Conservation (phyloP, 2,113 vertebrate species). For the Brachyhypopomus occidentalis region DNA sequence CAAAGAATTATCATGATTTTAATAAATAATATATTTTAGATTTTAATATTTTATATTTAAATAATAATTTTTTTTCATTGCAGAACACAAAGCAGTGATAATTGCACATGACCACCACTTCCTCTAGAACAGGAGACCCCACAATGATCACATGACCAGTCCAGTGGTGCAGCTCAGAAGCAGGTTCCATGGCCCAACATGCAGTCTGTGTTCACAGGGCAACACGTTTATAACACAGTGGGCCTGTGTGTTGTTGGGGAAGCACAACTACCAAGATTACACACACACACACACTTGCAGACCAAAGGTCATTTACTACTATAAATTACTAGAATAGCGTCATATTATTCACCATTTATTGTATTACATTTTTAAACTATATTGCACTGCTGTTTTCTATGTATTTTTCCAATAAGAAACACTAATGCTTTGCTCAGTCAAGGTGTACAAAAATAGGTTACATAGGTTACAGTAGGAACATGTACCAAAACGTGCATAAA, state of each 20-base stretch:
- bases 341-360: no score
- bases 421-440: neutral
- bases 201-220: neutral
- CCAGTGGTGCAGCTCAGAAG: neutral
- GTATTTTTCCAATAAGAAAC: no score
- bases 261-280: neutral
- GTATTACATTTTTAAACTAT: no score
- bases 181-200: slow-evolving; percentile 3
- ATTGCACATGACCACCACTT: neutral
- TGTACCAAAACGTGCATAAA: neutral
- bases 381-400: no score
- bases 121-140: neutral
- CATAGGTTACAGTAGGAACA: neutral
- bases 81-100: neutral
- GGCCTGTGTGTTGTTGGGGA: slow-evolving; percentile 4
- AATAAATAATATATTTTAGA: no score
- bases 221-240: neutral
- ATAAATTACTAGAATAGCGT: no score
- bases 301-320: no score
- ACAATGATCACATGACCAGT: neutral
- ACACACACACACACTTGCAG: neutral
- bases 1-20: no score
- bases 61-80: no score
- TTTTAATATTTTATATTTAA: no score
- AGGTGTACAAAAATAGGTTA: neutral